These are phyloP conservation scores for Neopipo cinnamomea DNA, from an alignment of 2,113 vertebrate genomes.

Conservation along the genomic window DNA sequence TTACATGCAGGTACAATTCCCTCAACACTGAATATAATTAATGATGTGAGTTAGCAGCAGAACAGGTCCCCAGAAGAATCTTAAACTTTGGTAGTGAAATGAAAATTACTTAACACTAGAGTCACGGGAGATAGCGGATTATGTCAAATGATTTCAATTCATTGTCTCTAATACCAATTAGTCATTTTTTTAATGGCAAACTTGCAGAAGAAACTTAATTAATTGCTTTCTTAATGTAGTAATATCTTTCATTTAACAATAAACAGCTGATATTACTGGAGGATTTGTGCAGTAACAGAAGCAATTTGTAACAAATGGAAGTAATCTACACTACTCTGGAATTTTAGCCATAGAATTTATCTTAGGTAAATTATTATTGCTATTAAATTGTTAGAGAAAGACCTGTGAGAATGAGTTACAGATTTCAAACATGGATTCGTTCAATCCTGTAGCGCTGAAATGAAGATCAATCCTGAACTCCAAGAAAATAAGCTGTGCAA, in stretches of 20 bases:
- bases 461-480: background rate
- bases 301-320: slow-evolving; percentile 18
- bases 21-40: background rate
- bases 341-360: slow-evolving; percentile 2
- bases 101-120: background rate
- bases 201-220: background rate
- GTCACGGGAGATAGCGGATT: background rate
- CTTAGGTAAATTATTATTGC: slow-evolving; percentile 10
- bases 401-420: background rate
- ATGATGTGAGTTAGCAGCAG: background rate
- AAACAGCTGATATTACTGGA: slow-evolving; percentile 30
- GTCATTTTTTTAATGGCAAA: background rate
- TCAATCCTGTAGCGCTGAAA: background rate
- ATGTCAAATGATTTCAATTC: background rate
- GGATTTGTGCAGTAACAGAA: background rate
- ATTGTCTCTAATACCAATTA: background rate
- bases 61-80: background rate
- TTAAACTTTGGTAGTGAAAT: background rate
- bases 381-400: background rate
- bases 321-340: background rate
- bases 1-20: background rate
- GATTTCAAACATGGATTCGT: background rate
- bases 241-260: slow-evolving; percentile 39
- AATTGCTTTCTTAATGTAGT: slow-evolving; percentile 11
- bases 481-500: background rate